phyloP scores from a whole-genome alignment of 2,797 vertebrate species.

The Pseudochirops cupreus region DNA sequence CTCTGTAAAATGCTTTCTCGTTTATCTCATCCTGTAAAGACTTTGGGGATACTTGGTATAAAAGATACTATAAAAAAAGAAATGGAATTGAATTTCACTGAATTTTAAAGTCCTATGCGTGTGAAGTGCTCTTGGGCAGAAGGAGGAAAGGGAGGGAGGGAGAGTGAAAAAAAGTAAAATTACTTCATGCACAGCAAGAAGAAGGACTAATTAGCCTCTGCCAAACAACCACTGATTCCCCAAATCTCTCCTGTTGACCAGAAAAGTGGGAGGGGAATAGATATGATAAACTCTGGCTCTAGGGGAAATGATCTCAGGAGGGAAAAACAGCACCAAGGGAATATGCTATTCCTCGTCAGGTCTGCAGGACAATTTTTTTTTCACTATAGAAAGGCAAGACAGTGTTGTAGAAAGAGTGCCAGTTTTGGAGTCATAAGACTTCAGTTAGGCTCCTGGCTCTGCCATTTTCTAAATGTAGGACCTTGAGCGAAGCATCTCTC shows the following conservation, averaged over 20 bases:
- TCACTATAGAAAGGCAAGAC: background rate
- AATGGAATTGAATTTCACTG: conserved; percentile 49
- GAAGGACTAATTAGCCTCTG: background rate
- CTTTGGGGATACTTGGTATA: conserved; percentile 7
- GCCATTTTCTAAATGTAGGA: background rate
- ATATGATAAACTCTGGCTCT: conserved; percentile 36
- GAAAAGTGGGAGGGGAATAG: conserved; percentile 62
- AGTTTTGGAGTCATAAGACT: background rate
- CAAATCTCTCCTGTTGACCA: conserved; percentile 50
- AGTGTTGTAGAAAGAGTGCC: background rate
- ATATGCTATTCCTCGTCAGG: conserved; percentile 66
- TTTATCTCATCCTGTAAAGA: conserved; percentile 59
- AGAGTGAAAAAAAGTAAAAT: conserved; percentile 36
- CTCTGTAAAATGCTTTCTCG: conserved; percentile 46
- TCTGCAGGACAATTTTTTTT: conserved; percentile 53
- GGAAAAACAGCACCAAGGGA: conserved; percentile 28
- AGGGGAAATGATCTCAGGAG: conserved; percentile 39
- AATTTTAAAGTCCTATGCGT: conserved; percentile 48
- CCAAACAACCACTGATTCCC: conserved; percentile 39
- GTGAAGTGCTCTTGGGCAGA: conserved; percentile 39
- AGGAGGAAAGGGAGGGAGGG: conserved; percentile 58
- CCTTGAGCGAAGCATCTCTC: background rate
- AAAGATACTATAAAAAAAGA: conserved; percentile 46
- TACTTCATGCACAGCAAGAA: background rate
- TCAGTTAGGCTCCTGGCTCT: background rate